Evolutionary conservation across 64 coral and sea anemone species (phyloP).

Genomic region (Astreopora myriophthalma): DNA sequence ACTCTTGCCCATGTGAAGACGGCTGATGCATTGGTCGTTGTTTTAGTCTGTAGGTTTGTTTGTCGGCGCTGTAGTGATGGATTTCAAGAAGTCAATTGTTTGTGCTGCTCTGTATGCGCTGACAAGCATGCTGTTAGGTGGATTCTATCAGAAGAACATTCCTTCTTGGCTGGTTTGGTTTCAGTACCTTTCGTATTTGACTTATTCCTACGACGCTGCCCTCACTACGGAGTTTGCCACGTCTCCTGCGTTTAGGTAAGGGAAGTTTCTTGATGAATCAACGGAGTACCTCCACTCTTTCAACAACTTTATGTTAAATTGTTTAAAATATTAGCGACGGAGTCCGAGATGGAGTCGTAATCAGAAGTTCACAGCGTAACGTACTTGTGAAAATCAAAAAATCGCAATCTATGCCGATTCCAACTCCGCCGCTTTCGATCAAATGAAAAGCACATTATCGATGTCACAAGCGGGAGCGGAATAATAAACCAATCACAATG

Average conservation of each 20-base stretch:
- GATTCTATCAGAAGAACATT: constrained; percentile 84
- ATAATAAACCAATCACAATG: no score
- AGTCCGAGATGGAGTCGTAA: no score
- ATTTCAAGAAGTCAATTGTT: constrained; percentile 84
- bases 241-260: constrained; percentile 75
- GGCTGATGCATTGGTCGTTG: neutral
- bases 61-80: constrained; percentile 87
- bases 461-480: no score
- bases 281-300: no score
- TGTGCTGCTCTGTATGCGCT: constrained; percentile 72
- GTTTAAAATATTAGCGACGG: no score
- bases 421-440: no score
- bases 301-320: no score
- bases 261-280: neutral
- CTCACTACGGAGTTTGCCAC: constrained; percentile 77
- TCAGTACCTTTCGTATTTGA: constrained; percentile 71
- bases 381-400: no score
- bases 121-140: constrained; percentile 76
- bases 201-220: constrained; percentile 71
- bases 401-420: no score
- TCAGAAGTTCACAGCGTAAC: no score
- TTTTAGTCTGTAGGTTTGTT: constrained; percentile 87
- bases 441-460: no score
- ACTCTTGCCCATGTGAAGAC: neutral
- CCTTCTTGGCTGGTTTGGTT: constrained; percentile 86